phyloP scores from a whole-genome alignment of 2,797 vertebrate species.

The Sus cebifrons region DNA sequence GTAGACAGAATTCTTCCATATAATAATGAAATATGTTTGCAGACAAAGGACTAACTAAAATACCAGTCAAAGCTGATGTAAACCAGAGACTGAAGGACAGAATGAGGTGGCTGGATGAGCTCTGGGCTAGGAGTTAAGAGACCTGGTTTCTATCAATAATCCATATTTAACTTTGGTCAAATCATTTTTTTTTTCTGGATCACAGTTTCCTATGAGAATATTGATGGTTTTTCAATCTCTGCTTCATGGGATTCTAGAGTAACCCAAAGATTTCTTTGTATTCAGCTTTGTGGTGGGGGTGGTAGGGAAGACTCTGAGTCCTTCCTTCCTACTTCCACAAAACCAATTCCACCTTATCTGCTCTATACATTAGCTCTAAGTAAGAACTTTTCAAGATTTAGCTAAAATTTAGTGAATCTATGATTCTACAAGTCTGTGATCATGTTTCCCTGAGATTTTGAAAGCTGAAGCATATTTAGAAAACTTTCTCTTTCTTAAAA shows the following conservation, averaged over 20 bases:
- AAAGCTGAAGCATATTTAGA: conserved; percentile 28
- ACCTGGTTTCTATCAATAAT: background rate
- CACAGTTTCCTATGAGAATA: background rate
- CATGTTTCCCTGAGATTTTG: background rate
- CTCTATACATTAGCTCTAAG: background rate
- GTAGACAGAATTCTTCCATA: background rate
- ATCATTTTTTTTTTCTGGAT: background rate
- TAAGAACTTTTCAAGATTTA: background rate
- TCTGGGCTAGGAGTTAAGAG: background rate
- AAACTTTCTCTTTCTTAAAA: conserved; percentile 50
- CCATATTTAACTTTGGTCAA: background rate
- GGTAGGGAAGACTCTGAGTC: background rate
- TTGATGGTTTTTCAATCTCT: conserved; percentile 1
- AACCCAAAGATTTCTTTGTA: background rate
- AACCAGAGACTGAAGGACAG: background rate
- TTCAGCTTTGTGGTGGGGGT: background rate
- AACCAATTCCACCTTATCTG: background rate
- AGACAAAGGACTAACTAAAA: conserved; percentile 47
- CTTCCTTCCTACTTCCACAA: background rate
- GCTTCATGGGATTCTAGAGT: background rate
- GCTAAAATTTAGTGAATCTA: background rate
- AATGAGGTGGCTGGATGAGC: background rate
- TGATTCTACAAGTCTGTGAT: background rate
- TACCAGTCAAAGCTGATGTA: background rate
- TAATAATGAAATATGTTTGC: background rate